Base-by-base conservation (phyloP, 2,797 vertebrate genomes). In the Argyrosomus regius region DNA sequence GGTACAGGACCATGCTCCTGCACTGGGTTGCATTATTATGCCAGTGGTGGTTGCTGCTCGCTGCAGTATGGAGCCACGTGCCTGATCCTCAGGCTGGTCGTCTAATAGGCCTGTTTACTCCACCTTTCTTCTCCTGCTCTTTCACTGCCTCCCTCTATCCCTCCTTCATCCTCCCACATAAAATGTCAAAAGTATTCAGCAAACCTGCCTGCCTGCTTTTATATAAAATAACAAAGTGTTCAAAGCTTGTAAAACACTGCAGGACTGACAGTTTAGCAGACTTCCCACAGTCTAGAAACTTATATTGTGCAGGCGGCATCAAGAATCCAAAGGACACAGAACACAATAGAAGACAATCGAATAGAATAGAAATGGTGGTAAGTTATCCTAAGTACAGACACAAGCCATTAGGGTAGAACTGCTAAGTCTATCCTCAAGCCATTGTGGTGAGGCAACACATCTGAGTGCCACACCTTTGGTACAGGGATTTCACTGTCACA, bases 241-340 rank as follows among this genome's bases (percentile, higher is more conserved):
- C 84, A 22, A 82, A 84, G 88, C 92, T 93, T 81, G 85, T 94
- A 94, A 95, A 95, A 91, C 84, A 69, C 87, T 75, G 80, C 83
- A 78, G 88, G 90, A 91, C 84, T 93, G 93, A 93, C 91, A 91
- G 92, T 90, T 92, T 94, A 94, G 93, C 88, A 91, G 93, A 94
- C 90, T 93, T 81, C 88, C 88, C 75, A 62, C 87, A 81, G 90
- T 83, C 83, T 78, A 74, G 81, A 88, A 89, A 82, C 80, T 39
- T 87, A 63, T 63, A 68, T 78, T 78, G 77, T 79, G 68, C 35
- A 83, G 78, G 80, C 53, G 28, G 85, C 77, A 79, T 84, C 57
- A 50, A 69, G 52, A 68, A 81, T 28, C 26, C 24, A 67, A 68
- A 74, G 48, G 16, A 48, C 31, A 60, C 53, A 52, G 61, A 80